Conservation (phyloP, 2,113 vertebrate genomes). For the Carassius auratus region DNA sequence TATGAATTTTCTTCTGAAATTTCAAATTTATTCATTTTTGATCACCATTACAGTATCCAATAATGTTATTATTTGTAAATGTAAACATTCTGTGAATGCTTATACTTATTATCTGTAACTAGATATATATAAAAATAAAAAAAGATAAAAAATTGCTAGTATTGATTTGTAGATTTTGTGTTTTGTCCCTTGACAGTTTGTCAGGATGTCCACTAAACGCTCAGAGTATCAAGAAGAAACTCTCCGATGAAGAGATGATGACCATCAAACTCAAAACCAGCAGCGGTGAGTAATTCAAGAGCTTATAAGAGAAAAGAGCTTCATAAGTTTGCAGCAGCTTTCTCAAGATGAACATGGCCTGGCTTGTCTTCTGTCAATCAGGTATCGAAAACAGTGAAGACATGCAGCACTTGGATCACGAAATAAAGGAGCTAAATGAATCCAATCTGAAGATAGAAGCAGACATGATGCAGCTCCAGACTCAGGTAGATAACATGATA, state of each 20-base stretch:
- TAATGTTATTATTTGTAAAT: not conserved
- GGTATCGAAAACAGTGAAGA: slow-evolving; percentile 94
- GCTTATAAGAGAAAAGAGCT: not conserved
- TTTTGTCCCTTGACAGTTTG: slow-evolving; percentile 79
- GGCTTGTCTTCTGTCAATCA: slow-evolving; percentile 62
- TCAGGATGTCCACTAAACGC: slow-evolving; percentile 98
- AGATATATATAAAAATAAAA: not conserved
- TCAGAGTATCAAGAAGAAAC: slow-evolving; percentile 97
- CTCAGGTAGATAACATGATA: slow-evolving; percentile 84
- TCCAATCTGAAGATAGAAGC: slow-evolving; percentile 99
- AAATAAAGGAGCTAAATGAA: slow-evolving; percentile 97
- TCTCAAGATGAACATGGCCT: not conserved
- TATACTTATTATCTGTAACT: not conserved
- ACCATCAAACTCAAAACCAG: slow-evolving; percentile 96
- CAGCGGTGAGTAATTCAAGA: slow-evolving; percentile 81
- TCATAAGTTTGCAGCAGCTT: not conserved
- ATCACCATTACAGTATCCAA: not conserved
- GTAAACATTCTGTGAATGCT: not conserved
- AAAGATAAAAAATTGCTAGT: too few relatives aligned
- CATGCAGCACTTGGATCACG: slow-evolving; percentile 95
- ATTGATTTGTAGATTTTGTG: slow-evolving; percentile 51
- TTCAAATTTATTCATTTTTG: not conserved
- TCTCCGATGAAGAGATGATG: slow-evolving; percentile 93
- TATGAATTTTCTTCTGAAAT: too few relatives aligned
- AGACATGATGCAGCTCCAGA: slow-evolving; percentile 99